A percentile compares a stretch with the other conserved stretches of the same genome.
Conservation (phyloP, 2,888 invertebrate genomes). For the Cyclophora albipunctata region DNA sequence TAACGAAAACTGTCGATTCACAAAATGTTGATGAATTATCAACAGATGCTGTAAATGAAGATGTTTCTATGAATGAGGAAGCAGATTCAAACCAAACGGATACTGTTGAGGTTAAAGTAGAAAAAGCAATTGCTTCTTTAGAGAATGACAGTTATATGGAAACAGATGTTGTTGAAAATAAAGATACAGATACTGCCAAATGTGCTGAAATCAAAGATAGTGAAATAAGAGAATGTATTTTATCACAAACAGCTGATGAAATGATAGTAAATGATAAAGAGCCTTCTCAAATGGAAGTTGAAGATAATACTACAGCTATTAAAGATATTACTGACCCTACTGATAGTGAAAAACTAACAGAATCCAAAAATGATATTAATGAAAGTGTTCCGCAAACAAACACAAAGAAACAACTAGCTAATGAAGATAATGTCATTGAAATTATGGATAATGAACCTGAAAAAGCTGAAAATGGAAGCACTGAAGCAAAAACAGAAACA, state of each 20-base stretch:
- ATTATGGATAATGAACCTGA: slow-evolving; percentile 6
- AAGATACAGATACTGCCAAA: neutral
- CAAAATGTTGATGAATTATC: no score
- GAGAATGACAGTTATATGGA: no score
- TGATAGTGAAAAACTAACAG: neutral
- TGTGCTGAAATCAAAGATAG: neutral
- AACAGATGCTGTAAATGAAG: no score
- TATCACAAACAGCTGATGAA: neutral
- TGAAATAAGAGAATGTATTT: neutral
- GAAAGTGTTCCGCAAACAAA: neutral
- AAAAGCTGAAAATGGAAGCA: slow-evolving; percentile 3
- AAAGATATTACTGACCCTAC: neutral
- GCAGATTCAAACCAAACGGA: no score
- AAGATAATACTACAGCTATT: no score
- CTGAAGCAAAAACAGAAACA: slow-evolving; percentile 2
- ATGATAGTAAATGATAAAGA: neutral
- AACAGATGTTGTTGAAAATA: neutral
- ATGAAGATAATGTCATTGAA: slow-evolving; percentile 2
- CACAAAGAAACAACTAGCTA: neutral
- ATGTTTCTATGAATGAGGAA: no score
- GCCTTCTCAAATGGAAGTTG: neutral
- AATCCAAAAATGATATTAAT: neutral
- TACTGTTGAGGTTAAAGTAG: no score
- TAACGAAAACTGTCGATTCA: no score
- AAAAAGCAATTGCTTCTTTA: no score